phyloP scores from a whole-genome alignment of 30 jellyfish, hydroid and myxozoan species.

The Sanderia malayensis region DNA sequence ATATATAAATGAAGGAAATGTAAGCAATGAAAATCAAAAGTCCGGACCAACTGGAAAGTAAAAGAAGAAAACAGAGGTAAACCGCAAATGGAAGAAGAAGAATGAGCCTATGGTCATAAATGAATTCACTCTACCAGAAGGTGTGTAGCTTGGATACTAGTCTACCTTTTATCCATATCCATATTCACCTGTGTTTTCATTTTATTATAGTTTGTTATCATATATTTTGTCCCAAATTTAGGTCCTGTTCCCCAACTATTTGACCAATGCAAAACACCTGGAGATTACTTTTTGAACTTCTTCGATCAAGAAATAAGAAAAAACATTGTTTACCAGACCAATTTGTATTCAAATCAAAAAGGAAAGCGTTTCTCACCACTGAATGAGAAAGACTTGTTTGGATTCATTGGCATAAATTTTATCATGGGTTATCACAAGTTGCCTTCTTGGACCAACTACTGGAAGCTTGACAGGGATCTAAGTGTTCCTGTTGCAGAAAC shows the following conservation, averaged over 20 bases:
- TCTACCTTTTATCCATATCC: conserved; percentile 1
- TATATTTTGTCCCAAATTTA: conserved; percentile 15
- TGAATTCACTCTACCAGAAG: conserved; percentile 11
- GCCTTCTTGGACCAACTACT: conserved; percentile 49
- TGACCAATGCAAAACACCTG: conserved; percentile 41
- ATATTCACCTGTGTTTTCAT: not conserved
- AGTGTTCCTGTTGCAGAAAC: conserved; percentile 46
- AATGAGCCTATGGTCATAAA: conserved; percentile 14
- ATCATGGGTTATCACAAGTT: conserved; percentile 73
- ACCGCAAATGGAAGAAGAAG: conserved; percentile 9
- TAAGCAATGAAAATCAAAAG: not conserved
- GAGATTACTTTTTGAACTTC: conserved; percentile 28
- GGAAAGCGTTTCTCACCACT: conserved; percentile 13
- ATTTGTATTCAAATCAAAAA: conserved; percentile 39
- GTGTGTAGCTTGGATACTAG: conserved; percentile 11
- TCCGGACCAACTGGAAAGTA: not conserved
- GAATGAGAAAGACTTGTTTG: conserved; percentile 29
- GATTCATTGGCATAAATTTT: conserved; percentile 57
- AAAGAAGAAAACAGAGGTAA: conserved; percentile 6
- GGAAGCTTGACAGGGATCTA: conserved; percentile 68
- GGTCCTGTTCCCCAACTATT: conserved; percentile 64
- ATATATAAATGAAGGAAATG: conserved; percentile 2
- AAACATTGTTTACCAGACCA: conserved; percentile 42
- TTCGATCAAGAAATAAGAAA: conserved; percentile 33
- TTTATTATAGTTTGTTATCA: conserved; percentile 6